A percentile compares a stretch with the other conserved stretches of the same genome.
These are phyloP conservation scores for Nannospalax galili DNA, from an alignment of 2,113 vertebrate genomes.

Conservation along the genomic window DNA sequence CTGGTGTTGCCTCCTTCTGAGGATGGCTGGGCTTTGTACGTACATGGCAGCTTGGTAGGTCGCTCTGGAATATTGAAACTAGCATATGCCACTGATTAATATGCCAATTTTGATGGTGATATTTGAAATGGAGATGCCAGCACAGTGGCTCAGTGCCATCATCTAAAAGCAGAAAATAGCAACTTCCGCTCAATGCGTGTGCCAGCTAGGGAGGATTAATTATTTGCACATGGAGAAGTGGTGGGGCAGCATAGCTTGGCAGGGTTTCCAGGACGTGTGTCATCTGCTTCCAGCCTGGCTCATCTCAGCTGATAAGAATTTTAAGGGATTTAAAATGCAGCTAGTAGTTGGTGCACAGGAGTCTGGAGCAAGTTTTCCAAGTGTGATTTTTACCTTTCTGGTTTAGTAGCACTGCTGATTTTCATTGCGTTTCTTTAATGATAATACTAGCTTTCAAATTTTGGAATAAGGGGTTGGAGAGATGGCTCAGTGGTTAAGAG, in stretches of 20 bases:
- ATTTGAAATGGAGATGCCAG: not conserved
- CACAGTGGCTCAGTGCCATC: not conserved
- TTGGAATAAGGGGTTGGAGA: not conserved
- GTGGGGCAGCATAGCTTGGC: not conserved
- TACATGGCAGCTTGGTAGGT: not conserved
- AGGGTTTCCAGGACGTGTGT: not conserved
- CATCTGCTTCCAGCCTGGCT: not conserved
- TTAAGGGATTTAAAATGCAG: not conserved
- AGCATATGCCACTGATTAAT: rapidly evolving
- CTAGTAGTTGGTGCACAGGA: not conserved
- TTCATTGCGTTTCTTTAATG: not conserved
- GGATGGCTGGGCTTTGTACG: not conserved
- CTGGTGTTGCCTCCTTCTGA: not conserved
- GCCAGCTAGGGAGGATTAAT: not conserved
- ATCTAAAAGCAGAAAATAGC: not conserved
- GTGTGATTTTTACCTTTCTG: not conserved
- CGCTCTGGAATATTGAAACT: not conserved
- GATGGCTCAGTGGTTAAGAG: too few species aligned
- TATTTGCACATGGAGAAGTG: not conserved
- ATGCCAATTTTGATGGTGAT: not conserved
- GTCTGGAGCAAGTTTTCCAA: not conserved
- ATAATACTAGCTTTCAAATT: not conserved
- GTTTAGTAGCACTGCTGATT: not conserved
- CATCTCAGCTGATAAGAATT: not conserved
- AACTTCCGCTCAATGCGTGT: rapidly evolving